Evolutionary conservation across 1,140 invertebrate species (phyloP).

Genomic region (Temnothorax nylanderi): DNA sequence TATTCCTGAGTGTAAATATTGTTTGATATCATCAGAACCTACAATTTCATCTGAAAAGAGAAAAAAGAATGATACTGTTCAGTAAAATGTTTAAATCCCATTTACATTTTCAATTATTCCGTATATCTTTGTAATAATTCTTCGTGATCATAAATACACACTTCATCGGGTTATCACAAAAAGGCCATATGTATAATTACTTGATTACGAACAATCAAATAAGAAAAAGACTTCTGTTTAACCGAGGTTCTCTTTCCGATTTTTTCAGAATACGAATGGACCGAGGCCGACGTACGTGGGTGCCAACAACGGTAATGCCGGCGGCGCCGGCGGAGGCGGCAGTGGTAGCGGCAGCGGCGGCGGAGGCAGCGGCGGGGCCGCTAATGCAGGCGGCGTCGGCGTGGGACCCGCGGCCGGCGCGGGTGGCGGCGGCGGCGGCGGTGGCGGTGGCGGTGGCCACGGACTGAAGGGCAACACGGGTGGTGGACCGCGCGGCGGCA

Average conservation of each 20-base stretch:
- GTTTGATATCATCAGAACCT: not conserved
- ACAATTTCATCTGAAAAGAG: not conserved
- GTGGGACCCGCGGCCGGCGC: constrained; percentile 69
- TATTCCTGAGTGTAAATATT: not conserved
- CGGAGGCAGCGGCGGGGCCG: constrained; percentile 58
- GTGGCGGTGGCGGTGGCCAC: constrained; percentile 74
- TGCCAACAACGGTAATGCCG: constrained; percentile 83
- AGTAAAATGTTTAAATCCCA: not conserved
- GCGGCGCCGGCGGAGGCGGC: constrained; percentile 76
- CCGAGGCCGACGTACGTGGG: constrained; percentile 84
- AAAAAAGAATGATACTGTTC: not conserved
- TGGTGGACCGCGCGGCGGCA: constrained; percentile 82
- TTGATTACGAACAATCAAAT: not conserved
- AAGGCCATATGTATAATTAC: not conserved
- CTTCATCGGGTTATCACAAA: not conserved
- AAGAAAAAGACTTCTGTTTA: not conserved
- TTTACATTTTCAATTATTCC: not conserved
- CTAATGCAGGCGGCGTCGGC: constrained; percentile 72
- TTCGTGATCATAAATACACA: not conserved
- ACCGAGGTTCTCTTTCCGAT: not conserved
- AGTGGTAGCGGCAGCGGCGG: constrained; percentile 57
- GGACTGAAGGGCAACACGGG: constrained; percentile 80
- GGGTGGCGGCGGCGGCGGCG: constrained; percentile 58
- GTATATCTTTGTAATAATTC: not conserved
- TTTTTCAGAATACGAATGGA: constrained; percentile 83